These are phyloP conservation scores for Sarcophaga subvicina DNA, from an alignment of 2,888 invertebrate genomes.

Conservation along the genomic window DNA sequence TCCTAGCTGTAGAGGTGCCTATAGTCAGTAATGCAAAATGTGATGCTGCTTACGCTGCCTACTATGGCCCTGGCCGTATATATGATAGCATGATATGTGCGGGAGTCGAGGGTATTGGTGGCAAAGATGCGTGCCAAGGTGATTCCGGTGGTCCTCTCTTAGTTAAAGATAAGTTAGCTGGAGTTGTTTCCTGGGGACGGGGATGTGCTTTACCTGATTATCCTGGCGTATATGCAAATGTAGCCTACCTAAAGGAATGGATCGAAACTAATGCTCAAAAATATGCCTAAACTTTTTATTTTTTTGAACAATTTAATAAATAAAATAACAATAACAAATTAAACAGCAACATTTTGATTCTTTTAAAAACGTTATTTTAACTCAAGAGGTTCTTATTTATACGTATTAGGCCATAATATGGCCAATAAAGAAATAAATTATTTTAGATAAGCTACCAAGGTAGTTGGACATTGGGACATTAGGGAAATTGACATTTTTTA, in stretches of 20 bases:
- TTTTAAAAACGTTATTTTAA: background rate
- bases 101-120: slow-evolving; percentile 72
- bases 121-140: slow-evolving; percentile 70
- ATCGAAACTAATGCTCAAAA: slow-evolving; percentile 63
- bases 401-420: background rate
- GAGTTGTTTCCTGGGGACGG: slow-evolving; percentile 78
- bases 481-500: too few relatives aligned
- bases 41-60: slow-evolving; percentile 71
- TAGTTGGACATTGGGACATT: background rate
- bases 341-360: too few relatives aligned
- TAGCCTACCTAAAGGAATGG: slow-evolving; percentile 72
- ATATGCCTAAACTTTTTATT: slow-evolving; percentile 36
- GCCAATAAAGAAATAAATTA: slow-evolving; percentile 80
- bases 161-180: slow-evolving; percentile 72
- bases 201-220: slow-evolving; percentile 73
- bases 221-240: slow-evolving; percentile 78
- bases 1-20: slow-evolving; percentile 74
- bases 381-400: background rate
- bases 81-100: slow-evolving; percentile 76
- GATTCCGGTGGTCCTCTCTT: slow-evolving; percentile 78
- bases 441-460: slow-evolving; percentile 67
- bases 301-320: slow-evolving; percentile 55
- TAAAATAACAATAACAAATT: background rate
- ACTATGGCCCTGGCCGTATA: slow-evolving; percentile 73
- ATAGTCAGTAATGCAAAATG: slow-evolving; percentile 67